Evolutionary conservation across 2,888 invertebrate species (phyloP).

Genomic region (Bellardia pandia): DNA sequence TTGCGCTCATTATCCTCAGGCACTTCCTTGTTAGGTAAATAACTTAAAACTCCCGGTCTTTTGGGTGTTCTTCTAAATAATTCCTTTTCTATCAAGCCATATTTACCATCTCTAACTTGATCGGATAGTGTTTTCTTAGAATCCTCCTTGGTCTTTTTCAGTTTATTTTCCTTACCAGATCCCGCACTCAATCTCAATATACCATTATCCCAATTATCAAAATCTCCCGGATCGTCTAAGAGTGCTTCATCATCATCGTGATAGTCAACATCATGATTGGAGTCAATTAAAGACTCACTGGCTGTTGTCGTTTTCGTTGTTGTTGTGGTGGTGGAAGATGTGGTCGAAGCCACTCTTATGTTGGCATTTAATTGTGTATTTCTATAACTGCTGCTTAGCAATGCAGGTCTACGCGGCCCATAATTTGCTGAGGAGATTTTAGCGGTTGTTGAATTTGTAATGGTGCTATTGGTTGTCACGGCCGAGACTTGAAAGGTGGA

Average conservation of each 20-base stretch:
- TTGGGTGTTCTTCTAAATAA: conserved; percentile 89
- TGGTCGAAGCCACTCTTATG: conserved; percentile 64
- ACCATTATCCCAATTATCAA: conserved; percentile 87
- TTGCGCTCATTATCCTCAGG: conserved; percentile 91
- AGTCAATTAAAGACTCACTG: conserved; percentile 20
- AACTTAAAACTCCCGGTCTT: conserved; percentile 93
- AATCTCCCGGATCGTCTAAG: conserved; percentile 81
- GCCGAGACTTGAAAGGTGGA: conserved; percentile 80
- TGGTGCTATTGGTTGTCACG: conserved; percentile 77
- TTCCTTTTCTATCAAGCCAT: conserved; percentile 94
- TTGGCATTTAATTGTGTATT: conserved; percentile 67
- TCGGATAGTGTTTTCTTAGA: conserved; percentile 94
- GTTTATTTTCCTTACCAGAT: conserved; percentile 86
- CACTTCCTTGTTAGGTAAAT: conserved; percentile 91
- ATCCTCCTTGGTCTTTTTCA: conserved; percentile 86
- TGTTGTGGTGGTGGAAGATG: conserved; percentile 30
- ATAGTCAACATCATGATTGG: conserved; percentile 71
- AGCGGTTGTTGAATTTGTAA: conserved; percentile 61
- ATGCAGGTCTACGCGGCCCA: conserved; percentile 75
- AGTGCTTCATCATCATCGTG: conserved; percentile 82
- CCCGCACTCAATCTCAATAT: conserved; percentile 89
- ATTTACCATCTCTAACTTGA: conserved; percentile 95
- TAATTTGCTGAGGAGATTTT: conserved; percentile 61
- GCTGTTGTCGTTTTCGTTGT: conserved; percentile 34
- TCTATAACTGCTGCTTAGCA: conserved; percentile 78